phyloP scores from a whole-genome alignment of 35 echinoderm and acorn worm genomes.

The Chiridota heheva region DNA sequence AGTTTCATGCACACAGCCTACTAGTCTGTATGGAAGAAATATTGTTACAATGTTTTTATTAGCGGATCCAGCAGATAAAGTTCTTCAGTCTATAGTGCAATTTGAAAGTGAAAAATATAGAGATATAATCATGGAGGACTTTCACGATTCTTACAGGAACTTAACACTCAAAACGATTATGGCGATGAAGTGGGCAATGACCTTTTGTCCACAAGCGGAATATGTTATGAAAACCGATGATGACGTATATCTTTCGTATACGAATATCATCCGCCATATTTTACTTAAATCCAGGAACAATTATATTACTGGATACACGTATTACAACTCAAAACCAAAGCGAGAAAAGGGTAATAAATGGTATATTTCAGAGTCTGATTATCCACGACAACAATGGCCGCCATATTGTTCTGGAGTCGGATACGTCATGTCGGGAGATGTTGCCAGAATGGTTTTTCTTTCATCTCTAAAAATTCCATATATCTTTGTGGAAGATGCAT shows the following conservation, averaged over 20 bases:
- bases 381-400: conserved; percentile 57
- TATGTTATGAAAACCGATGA: conserved; percentile 83
- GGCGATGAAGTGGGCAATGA: conserved; percentile 78
- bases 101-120: conserved; percentile 28
- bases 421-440: conserved; percentile 84
- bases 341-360: conserved; percentile 59
- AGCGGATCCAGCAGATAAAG: background rate
- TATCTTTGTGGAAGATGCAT: too few species aligned
- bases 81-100: background rate
- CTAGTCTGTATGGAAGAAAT: conserved; percentile 22
- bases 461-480: too few species aligned
- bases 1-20: conserved; percentile 1
- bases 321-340: conserved; percentile 43
- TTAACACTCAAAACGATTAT: conserved; percentile 79
- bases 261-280: conserved; percentile 37
- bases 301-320: conserved; percentile 41
- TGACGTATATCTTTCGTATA: conserved; percentile 66
- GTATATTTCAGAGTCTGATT: conserved; percentile 53
- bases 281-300: background rate
- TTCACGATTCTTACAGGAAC: conserved; percentile 79
- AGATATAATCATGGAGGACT: conserved; percentile 86
- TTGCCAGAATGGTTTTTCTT: too few species aligned
- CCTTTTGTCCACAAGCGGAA: conserved; percentile 51
- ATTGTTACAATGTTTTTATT: conserved; percentile 36
- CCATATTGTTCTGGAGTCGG: conserved; percentile 65